Evolutionary conservation across 2,888 invertebrate species (phyloP).

Genomic region (Rapana venosa): DNA sequence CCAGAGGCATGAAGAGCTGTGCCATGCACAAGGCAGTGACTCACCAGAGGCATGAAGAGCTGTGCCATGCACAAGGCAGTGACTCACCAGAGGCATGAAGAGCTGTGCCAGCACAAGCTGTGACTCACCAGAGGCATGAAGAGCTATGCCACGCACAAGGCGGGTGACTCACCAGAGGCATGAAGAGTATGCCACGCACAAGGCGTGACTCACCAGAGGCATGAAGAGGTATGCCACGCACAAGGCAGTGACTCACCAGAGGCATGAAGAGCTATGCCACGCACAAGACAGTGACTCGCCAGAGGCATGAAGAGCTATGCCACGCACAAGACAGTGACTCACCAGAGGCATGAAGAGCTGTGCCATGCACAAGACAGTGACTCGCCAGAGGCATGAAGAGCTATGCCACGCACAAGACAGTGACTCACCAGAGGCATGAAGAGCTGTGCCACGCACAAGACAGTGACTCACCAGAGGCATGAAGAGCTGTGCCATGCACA

Average conservation of each 20-base stretch:
- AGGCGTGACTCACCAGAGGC: conserved; percentile 79
- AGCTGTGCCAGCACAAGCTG: conserved; percentile 79
- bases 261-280: conserved; percentile 81
- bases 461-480: conserved; percentile 80
- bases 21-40: no score
- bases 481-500: no score
- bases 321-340: conserved; percentile 62
- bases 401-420: no score
- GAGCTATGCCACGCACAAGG: no score
- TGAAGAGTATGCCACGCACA: no score
- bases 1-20: conserved; percentile 81
- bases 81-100: conserved; percentile 80
- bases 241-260: conserved; percentile 77
- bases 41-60: conserved; percentile 81
- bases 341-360: conserved; percentile 81
- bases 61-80: no score
- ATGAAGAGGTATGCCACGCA: conserved; percentile 81
- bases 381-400: conserved; percentile 81
- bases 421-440: conserved; percentile 80
- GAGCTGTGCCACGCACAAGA: no score
- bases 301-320: conserved; percentile 81
- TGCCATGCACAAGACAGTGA: no score
- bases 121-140: conserved; percentile 80
- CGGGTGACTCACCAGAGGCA: conserved; percentile 80
- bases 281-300: conserved; percentile 76